These are phyloP conservation scores for Lithobates pipiens DNA, from an alignment of 2,797 vertebrate species.

Conservation along the genomic window DNA sequence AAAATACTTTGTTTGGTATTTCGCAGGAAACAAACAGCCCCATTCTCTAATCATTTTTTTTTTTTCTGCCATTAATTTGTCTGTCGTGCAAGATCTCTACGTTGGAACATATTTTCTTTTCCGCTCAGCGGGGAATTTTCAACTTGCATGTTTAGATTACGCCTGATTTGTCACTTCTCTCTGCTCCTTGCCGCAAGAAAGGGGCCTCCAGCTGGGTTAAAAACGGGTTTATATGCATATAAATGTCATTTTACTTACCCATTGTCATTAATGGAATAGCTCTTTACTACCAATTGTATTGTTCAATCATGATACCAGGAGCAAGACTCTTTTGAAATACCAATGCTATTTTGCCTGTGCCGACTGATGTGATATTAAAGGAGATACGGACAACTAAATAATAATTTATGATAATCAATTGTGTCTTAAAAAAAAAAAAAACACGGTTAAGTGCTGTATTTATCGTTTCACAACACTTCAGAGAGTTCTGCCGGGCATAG, in stretches of 20 bases:
- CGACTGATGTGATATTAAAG: conserved; percentile 6
- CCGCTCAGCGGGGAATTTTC: conserved; percentile 64
- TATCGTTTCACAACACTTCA: not conserved
- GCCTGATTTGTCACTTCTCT: conserved; percentile 51
- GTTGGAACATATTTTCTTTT: conserved; percentile 58
- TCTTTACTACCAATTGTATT: conserved; percentile 54
- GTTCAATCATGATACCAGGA: conserved; percentile 46
- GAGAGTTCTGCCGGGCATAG: not conserved
- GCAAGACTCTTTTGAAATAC: conserved; percentile 27
- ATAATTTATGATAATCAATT: conserved; percentile 40
- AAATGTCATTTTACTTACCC: conserved; percentile 54
- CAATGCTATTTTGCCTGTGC: conserved; percentile 29
- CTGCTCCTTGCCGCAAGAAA: conserved; percentile 56
- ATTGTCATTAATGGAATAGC: conserved; percentile 13
- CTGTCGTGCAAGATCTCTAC: conserved; percentile 37
- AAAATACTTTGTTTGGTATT: conserved; percentile 61
- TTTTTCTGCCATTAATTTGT: conserved; percentile 52
- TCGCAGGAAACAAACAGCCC: conserved; percentile 25
- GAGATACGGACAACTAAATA: conserved; percentile 33
- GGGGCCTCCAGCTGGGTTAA: conserved; percentile 58
- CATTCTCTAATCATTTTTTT: conserved; percentile 37
- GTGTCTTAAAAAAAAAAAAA: conserved; percentile 26
- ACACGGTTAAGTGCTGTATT: not conserved
- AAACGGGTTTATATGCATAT: conserved; percentile 48
- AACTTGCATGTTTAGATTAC: conserved; percentile 58